Base-by-base conservation (phyloP, 2,797 vertebrate species). In the Sebastiscus albofasciatus region DNA sequence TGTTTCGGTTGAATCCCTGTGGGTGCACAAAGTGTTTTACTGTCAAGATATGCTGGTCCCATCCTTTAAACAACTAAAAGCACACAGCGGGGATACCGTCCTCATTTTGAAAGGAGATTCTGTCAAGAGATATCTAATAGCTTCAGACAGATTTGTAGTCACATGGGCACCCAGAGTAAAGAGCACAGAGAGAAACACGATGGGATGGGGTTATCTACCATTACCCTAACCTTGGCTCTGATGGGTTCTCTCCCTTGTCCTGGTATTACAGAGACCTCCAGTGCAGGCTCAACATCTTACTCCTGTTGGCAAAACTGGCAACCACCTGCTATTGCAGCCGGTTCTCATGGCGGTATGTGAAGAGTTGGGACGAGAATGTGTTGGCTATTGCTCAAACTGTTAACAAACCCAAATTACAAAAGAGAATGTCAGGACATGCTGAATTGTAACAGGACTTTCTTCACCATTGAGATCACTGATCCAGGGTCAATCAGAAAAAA, bases 61-160 rank as follows among this genome's bases (percentile, higher is more conserved):
- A 54, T 72, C 55, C 42, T 78, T 82, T 71, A 59, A 84, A 73
- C 46, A 68, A 56, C 55, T 77, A 33, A 78, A 72, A 69, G 56
- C 46, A 77, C 2, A n/a, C 66, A 58, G 79, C 60, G 26, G 24
- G 56, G 58, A 66, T 77, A 60, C 49, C 26, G 65, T 75, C 66
- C 46, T 59, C 10, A 52, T 72, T 71, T 34, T 67, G 29, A 52
- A 82, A 77, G 18, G 42, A 79, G 64, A 79, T 66, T 58, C 42
- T 73, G 64, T 69, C 29, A 67, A 55, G 61, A 77, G 18, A 39
- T 68, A 66, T 77, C 20, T 31, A 56, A 60, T 39, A 68, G 70
- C 49, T 60, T 72, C 71, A 62, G 34, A 79, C 13, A 33, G 26
- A 65, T 74, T 72, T 66, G 16, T 61, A 27, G 22, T 79, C 62